Conservation (phyloP, 2,113 vertebrate genomes). For the Scophthalmus maximus region DNA sequence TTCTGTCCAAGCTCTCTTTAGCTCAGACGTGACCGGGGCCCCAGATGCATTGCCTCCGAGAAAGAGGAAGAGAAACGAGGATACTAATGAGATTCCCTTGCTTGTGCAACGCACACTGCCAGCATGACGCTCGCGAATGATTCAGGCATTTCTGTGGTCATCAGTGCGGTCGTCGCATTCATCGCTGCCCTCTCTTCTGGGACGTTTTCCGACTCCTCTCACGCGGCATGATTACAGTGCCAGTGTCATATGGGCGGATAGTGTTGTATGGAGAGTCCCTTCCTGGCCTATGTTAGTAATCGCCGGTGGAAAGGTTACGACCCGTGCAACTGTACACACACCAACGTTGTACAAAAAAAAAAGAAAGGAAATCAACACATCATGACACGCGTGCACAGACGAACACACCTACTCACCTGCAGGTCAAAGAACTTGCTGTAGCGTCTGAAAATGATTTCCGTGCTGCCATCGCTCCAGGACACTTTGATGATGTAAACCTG, state of each 20-base stretch:
- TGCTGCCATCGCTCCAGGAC: slow-evolving; percentile 93
- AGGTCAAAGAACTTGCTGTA: slow-evolving; percentile 99
- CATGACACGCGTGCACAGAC: not conserved
- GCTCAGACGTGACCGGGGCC: slow-evolving; percentile 9
- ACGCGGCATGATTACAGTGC: slow-evolving; percentile 55
- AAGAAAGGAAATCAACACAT: not conserved
- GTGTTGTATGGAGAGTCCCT: slow-evolving; percentile 8
- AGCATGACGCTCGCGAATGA: slow-evolving; percentile 61
- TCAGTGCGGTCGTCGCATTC: slow-evolving; percentile 45
- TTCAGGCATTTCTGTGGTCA: slow-evolving; percentile 76
- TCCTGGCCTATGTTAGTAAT: slow-evolving; percentile 1
- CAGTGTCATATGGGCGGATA: slow-evolving; percentile 44
- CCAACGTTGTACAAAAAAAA: not conserved
- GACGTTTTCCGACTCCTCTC: slow-evolving; percentile 55
- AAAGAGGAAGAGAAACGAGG: slow-evolving; percentile 49
- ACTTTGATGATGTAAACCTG: slow-evolving; percentile 99
- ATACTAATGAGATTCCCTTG: slow-evolving; percentile 68
- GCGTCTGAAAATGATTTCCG: slow-evolving; percentile 93
- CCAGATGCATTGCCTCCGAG: slow-evolving; percentile 49
- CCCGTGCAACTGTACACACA: not conserved
- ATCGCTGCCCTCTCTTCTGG: slow-evolving; percentile 54
- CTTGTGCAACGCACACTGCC: slow-evolving; percentile 55
- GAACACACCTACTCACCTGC: slow-evolving; percentile 85
- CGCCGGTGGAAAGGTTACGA: not conserved
- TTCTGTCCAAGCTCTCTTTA: slow-evolving; percentile 34